phyloP scores from a whole-genome alignment of 2,888 invertebrate genomes.

The Osmoderma eremita region DNA sequence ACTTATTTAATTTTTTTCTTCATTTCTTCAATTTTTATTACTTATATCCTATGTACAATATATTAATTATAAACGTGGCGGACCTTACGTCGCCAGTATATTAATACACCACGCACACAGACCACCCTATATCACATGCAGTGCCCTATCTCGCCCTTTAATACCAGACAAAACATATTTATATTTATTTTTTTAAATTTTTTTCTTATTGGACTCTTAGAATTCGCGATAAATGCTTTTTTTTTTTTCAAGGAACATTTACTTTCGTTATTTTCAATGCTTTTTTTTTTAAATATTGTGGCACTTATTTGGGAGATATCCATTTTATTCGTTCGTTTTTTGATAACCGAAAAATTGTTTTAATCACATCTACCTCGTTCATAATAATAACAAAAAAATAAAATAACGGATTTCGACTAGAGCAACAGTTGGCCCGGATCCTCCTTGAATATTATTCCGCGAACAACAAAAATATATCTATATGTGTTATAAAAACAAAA shows the following conservation, averaged over 20 bases:
- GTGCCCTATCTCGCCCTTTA: constrained; percentile 63
- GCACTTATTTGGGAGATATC: constrained; percentile 64
- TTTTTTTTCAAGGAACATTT: constrained; percentile 68
- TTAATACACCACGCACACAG: constrained; percentile 47
- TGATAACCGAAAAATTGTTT: constrained; percentile 39
- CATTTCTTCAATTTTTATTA: constrained; percentile 30
- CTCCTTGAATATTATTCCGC: constrained; percentile 11
- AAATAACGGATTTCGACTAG: constrained; percentile 47
- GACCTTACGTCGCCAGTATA: constrained; percentile 48
- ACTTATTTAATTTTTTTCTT: constrained; percentile 30
- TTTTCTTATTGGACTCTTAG: constrained; percentile 41
- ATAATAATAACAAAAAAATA: constrained; percentile 39
- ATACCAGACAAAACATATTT: constrained; percentile 58
- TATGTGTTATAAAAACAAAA: constrained; percentile 13
- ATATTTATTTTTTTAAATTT: constrained; percentile 41
- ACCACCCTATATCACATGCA: constrained; percentile 61
- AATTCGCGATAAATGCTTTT: constrained; percentile 62
- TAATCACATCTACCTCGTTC: constrained; percentile 30
- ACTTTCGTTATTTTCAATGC: constrained; percentile 42
- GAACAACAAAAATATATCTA: constrained; percentile 17
- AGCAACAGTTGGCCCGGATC: constrained; percentile 38
- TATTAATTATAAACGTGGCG: constrained; percentile 49
- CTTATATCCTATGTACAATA: constrained; percentile 49
- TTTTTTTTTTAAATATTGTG: constrained; percentile 35
- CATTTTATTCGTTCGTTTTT: constrained; percentile 51